Base-by-base conservation (phyloP, 2,888 invertebrate species). In the Trissoscelio sp. region DNA sequence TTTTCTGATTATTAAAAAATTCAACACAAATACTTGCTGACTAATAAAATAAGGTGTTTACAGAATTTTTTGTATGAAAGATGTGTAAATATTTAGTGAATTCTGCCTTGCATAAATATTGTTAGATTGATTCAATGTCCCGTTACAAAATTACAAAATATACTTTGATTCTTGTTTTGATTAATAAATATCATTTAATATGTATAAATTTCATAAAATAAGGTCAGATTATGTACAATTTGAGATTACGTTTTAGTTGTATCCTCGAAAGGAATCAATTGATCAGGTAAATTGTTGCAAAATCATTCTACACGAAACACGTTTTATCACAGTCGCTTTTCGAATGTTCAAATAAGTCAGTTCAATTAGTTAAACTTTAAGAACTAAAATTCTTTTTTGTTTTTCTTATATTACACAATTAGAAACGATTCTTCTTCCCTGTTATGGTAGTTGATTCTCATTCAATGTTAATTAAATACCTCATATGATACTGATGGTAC, bases 401-500 rank as follows among this genome's bases (percentile, higher is more conserved):
- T 44, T 62, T 28, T 9, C 0, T 64, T 64, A 1, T 12, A 4
- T 28, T 46, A 24, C 24, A 3, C 7, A 31, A 31, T 31, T 3
- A 31, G 7, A 31, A 31, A 31, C 1, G 31, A 7, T 31, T 31
- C 16, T 20, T 46, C 7, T 20, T 48, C n/a, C 24, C n/a, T 48
- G 22, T 48, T n/a, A 48, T n/a, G 4, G 9, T 22, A 12, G 16
- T 18, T 31, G 11, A 4, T 18, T 42, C 37, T 82, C 66, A 82
- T 34, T 82, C 74, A 9, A 82, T 79, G 24, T 79, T 72, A 18
- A 82, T 82, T 46, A 82, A 66, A 66, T 82, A 79, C 58, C 88
- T 88, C 42, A 88, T 85, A 57, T 91, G 91, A 88, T 91, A 90
- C 86, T 89, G 90, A 51, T 87, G 87, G 53, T 88, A 86, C 79